Conservation (phyloP, 2,797 vertebrate species). For the Holocentrus rufus region DNA sequence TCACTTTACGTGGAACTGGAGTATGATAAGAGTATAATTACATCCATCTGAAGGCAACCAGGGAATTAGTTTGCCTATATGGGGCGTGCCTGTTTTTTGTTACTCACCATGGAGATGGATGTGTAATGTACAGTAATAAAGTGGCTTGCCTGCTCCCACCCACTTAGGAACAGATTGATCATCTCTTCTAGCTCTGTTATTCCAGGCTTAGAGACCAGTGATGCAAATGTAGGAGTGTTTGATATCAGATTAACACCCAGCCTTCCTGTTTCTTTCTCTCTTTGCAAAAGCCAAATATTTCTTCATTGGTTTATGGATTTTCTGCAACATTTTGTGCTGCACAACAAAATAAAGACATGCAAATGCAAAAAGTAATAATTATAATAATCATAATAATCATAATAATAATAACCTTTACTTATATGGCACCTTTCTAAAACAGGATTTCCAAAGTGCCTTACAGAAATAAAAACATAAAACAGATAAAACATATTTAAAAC, state of each 20-base stretch:
- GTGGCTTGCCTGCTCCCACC: neutral
- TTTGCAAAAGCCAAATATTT: neutral
- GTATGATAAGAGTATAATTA: neutral
- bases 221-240: neutral
- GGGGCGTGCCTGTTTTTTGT: constrained; percentile 10
- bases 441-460: too few relatives aligned
- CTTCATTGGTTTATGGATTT: constrained; percentile 46
- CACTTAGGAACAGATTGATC: neutral
- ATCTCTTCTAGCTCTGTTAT: neutral
- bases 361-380: too few relatives aligned
- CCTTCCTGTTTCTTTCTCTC: constrained; percentile 7
- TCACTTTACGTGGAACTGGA: neutral
- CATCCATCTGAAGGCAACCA: neutral
- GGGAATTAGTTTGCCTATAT: neutral
- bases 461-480: too few relatives aligned
- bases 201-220: neutral
- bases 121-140: neutral
- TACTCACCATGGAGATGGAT: neutral
- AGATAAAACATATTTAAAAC: too few relatives aligned
- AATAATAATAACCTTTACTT: too few relatives aligned
- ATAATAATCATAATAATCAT: too few relatives aligned
- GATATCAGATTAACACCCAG: neutral
- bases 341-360: too few relatives aligned
- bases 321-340: constrained; percentile 28
- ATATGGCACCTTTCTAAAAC: too few relatives aligned